Base-by-base conservation (phyloP, 2,888 invertebrate species). In the Maniola hyperantus region DNA sequence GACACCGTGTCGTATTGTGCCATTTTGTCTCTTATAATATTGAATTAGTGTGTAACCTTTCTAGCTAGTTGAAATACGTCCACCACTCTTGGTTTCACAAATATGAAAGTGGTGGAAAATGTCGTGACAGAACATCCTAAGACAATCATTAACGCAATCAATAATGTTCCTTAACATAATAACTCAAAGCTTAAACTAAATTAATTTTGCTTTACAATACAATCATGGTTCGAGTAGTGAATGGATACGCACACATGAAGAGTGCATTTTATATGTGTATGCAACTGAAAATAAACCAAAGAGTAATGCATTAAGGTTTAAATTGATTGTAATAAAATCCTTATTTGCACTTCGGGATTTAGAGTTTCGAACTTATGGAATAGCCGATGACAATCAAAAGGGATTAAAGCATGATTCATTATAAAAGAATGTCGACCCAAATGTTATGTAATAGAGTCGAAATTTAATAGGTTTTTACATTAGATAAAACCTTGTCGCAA, bases 401-500 rank as follows among this genome's bases (percentile, higher is more conserved):
- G 69, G n/a, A 63, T 34, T 70, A 73, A 69, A 20, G 20, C n/a
- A 20, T 72, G 70, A 72, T 5, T 70, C 65, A 73, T 55, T 36
- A 7, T 55, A 65, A 57, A 60, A 48, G 59, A 74, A 73, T 73
- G 64, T 71, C 15, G 11, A 71, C 62, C 67, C 69, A 72, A 68
- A 8, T 5, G 0, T 11, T 53, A 4, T 1, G 6, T 10, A 55
- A 71, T 71, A 73, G 36, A 44, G 71, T 68, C 50, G 55, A 59
- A 67, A 67, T 46, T 74, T 65, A 58, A 59, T 58, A 77, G 64
- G 39, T 48, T 7, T 1, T 42, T 46, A 36, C 44, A 39, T 48
- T 54, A 79, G 75, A 79, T 82, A 79, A 73, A 76, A 76, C 80
- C 74, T 79, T 80, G 75, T 75, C 71, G 72, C 69, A 76, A 74